phyloP scores from a whole-genome alignment of 2,888 invertebrate genomes.

The Tortrix viridana region DNA sequence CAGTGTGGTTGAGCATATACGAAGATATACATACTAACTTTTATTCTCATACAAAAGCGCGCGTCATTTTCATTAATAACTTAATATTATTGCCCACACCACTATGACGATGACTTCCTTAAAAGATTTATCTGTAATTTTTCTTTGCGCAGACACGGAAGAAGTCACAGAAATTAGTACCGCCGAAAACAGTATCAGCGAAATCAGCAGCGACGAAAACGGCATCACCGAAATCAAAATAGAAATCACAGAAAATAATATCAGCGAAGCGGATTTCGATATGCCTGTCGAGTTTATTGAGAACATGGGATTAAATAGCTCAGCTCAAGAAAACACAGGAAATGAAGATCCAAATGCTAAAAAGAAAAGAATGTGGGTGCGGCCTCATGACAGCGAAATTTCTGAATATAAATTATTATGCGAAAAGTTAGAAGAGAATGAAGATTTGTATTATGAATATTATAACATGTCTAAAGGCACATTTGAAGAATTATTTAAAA shows the following conservation, averaged over 20 bases:
- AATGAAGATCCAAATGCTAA: not conserved
- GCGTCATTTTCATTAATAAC: not conserved
- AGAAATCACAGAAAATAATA: not conserved
- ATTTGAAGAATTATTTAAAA: conserved; percentile 8
- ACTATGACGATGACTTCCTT: not conserved
- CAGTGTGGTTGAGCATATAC: too few species aligned
- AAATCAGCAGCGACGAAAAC: not conserved
- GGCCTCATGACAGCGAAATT: not conserved
- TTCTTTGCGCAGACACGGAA: conserved; percentile 26
- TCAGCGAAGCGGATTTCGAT: not conserved
- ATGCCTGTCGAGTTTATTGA: not conserved
- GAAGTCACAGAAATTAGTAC: not conserved
- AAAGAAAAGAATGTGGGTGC: conserved; percentile 3
- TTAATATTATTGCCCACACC: not conserved
- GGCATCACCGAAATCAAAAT: not conserved
- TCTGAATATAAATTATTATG: not conserved
- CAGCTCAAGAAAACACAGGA: not conserved
- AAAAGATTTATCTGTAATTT: conserved; percentile 30
- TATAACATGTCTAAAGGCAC: conserved; percentile 27
- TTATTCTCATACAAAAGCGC: too few species aligned
- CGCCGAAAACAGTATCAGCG: not conserved
- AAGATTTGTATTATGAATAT: conserved; percentile 5
- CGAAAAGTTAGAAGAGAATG: not conserved
- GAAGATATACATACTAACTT: too few species aligned
- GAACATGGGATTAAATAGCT: too few species aligned